These are phyloP conservation scores for Pavo muticus DNA, from an alignment of 2,113 vertebrate species.

Conservation along the genomic window DNA sequence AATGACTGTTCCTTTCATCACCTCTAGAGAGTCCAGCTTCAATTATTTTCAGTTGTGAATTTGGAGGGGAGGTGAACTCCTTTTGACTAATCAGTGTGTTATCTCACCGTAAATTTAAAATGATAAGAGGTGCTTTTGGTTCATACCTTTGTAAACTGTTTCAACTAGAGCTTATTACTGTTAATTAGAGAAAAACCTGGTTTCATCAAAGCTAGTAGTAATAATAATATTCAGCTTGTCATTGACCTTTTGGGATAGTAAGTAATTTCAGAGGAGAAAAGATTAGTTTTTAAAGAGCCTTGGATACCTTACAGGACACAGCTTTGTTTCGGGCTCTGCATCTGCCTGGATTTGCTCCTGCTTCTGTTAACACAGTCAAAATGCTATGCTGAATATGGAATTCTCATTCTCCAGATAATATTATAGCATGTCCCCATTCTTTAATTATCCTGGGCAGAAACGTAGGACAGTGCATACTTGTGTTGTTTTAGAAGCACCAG, in stretches of 20 bases:
- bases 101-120: background rate
- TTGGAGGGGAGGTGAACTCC: background rate
- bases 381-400: background rate
- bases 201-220: background rate
- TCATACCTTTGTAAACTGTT: background rate
- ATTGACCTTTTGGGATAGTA: background rate
- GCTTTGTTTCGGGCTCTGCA: background rate
- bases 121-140: background rate
- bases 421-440: background rate
- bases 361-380: background rate
- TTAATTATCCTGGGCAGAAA: background rate
- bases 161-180: background rate
- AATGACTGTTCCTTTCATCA: background rate
- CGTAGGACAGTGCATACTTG: background rate
- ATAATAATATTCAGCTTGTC: background rate
- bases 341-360: background rate
- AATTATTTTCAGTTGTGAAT: background rate
- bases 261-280: background rate
- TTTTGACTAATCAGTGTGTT: background rate
- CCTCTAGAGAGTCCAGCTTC: background rate
- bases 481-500: background rate
- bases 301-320: background rate
- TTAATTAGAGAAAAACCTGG: background rate
- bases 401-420: background rate
- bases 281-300: conserved; percentile 11